Conservation (phyloP, 2,888 invertebrate genomes). For the Syrista parreyssii region DNA sequence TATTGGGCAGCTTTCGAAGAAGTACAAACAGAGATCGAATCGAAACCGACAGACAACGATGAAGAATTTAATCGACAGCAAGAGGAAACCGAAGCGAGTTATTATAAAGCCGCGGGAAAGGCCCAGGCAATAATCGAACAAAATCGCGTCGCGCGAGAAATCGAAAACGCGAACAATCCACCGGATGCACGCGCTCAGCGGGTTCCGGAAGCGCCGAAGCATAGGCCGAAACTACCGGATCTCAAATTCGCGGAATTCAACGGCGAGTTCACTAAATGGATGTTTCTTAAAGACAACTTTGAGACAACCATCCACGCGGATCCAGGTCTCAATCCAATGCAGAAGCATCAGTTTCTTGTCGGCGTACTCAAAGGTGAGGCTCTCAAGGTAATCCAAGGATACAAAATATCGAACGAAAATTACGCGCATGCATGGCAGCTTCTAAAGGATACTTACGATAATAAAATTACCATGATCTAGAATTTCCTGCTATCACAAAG, state of each 20-base stretch:
- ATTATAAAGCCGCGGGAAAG: constrained; percentile 14
- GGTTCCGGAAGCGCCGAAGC: background rate
- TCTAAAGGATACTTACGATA: background rate
- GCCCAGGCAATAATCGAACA: constrained; percentile 12
- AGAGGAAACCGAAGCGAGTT: constrained; percentile 13
- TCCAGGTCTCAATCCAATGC: constrained; percentile 12
- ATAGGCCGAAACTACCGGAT: background rate
- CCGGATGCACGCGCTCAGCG: background rate
- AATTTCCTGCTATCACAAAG: constrained; percentile 5
- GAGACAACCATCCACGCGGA: constrained; percentile 17
- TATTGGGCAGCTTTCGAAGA: constrained; percentile 15
- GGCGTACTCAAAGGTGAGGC: constrained; percentile 19
- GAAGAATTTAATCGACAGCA: constrained; percentile 6
- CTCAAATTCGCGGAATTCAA: constrained; percentile 17
- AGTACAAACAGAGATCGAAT: constrained; percentile 11
- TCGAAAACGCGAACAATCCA: background rate
- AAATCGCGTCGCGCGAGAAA: background rate
- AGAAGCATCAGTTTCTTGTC: constrained; percentile 22
- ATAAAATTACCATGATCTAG: background rate
- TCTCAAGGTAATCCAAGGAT: constrained; percentile 13
- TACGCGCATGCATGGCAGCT: constrained; percentile 21
- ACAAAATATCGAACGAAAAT: constrained; percentile 14
- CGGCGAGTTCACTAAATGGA: constrained; percentile 17
- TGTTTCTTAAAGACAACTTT: constrained; percentile 21
- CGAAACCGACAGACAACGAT: background rate